Percentiles rank a stretch among this genome's conserved stretches.
These are phyloP conservation scores for Anolis sagrei DNA, from an alignment of 2,113 vertebrate genomes.

Conservation along the genomic window DNA sequence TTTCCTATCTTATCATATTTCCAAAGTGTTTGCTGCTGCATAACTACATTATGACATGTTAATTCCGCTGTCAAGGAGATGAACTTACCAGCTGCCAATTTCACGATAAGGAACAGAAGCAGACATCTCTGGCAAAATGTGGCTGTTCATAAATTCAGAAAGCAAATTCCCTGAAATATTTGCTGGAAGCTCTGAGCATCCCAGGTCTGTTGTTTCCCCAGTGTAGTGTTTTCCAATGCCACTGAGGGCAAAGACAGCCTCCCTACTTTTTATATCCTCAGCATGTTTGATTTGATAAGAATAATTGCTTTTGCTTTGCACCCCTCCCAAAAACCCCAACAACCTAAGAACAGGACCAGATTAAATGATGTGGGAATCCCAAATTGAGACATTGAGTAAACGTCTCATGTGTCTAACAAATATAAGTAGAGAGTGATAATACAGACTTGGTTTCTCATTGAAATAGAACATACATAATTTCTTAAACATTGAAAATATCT, in stretches of 20 bases:
- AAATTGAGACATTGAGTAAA: not conserved
- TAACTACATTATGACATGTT: constrained; percentile 68
- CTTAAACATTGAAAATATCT: not conserved
- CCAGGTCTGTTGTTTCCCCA: constrained; percentile 57
- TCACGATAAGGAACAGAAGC: constrained; percentile 69
- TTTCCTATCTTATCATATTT: constrained; percentile 57
- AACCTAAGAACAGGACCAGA: not conserved
- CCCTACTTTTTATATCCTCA: constrained; percentile 60
- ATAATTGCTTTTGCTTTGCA: constrained; percentile 1
- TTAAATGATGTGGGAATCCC: not conserved
- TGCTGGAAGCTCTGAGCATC: constrained; percentile 66
- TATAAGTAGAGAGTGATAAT: not conserved
- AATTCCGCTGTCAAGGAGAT: constrained; percentile 56
- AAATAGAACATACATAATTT: not conserved
- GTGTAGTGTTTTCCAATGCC: constrained; percentile 45
- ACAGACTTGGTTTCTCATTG: not conserved
- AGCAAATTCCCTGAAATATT: constrained; percentile 74
- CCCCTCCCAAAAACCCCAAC: constrained; percentile 14
- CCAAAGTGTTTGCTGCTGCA: constrained; percentile 55
- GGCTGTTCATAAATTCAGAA: constrained; percentile 71
- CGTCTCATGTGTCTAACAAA: not conserved
- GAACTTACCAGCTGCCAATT: constrained; percentile 57
- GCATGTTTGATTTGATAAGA: constrained; percentile 32
- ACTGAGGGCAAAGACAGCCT: constrained; percentile 45
- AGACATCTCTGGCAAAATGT: constrained; percentile 66